These are phyloP conservation scores for Hyles vespertilio DNA, from an alignment of 1,140 invertebrate genomes.

Conservation along the genomic window DNA sequence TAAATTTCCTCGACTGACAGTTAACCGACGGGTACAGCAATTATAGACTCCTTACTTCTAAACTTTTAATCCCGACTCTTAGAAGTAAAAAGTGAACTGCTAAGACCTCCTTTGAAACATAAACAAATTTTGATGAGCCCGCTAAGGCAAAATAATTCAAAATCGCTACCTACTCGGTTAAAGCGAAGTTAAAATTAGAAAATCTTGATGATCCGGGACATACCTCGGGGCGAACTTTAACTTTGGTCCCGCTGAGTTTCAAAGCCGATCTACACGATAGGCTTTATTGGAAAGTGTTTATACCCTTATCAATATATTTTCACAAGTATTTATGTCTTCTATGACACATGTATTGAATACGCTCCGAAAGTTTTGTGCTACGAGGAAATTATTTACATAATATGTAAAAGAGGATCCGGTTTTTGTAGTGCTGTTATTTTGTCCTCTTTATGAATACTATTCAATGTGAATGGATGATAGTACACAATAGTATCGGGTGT, in stretches of 20 bases:
- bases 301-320: conserved; percentile 40
- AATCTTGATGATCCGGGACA: conserved; percentile 60
- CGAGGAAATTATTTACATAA: background rate
- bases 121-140: conserved; percentile 53
- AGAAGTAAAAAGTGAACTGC: conserved; percentile 2
- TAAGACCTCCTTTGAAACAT: conserved; percentile 39
- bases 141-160: conserved; percentile 56
- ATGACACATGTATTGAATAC: conserved; percentile 18
- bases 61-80: background rate
- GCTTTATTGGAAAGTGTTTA: conserved; percentile 35
- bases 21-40: background rate
- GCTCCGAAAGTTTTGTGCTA: background rate
- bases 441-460: background rate
- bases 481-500: too few species aligned
- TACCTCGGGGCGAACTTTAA: conserved; percentile 54
- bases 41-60: background rate
- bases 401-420: background rate
- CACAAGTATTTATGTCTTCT: conserved; percentile 21
- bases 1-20: too few species aligned
- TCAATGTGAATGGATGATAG: too few species aligned
- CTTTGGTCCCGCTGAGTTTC: conserved; percentile 56
- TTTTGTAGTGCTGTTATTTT: background rate
- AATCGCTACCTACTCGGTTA: conserved; percentile 47
- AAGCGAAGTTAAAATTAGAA: conserved; percentile 65
- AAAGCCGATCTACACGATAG: conserved; percentile 35